phyloP scores from a whole-genome alignment of 2,888 invertebrate species.

The Nomada flava region DNA sequence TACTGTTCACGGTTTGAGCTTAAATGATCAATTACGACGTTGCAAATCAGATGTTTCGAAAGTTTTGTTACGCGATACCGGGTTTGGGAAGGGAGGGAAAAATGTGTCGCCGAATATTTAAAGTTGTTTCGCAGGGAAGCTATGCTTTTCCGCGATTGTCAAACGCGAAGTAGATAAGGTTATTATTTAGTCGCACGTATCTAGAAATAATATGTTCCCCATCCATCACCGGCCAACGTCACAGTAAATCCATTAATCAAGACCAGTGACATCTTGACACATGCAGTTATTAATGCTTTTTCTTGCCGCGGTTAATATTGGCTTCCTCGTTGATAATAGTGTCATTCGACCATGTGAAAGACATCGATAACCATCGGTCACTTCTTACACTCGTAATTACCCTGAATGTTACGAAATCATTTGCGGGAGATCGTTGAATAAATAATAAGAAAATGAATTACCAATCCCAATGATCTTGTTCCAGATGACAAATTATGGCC shows the following conservation, averaged over 20 bases:
- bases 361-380: conserved; percentile 48
- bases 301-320: conserved; percentile 64
- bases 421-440: conserved; percentile 10
- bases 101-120: not conserved
- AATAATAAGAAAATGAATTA: conserved; percentile 32
- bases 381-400: conserved; percentile 51
- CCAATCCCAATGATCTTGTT: too few species aligned
- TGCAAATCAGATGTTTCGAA: too few species aligned
- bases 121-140: not conserved
- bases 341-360: conserved; percentile 56
- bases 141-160: not conserved
- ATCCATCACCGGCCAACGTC: conserved; percentile 60
- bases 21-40: too few species aligned
- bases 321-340: conserved; percentile 64
- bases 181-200: conserved; percentile 59
- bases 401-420: conserved; percentile 8
- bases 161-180: conserved; percentile 37
- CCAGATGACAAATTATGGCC: too few species aligned
- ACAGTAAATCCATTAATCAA: conserved; percentile 67
- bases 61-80: too few species aligned
- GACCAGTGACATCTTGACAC: conserved; percentile 61
- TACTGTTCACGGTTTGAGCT: too few species aligned
- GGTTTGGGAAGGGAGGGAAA: too few species aligned
- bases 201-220: conserved; percentile 58
- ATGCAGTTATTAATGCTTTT: conserved; percentile 69